phyloP scores from a whole-genome alignment of 2,113 vertebrate species.

The Rhombomys opimus region DNA sequence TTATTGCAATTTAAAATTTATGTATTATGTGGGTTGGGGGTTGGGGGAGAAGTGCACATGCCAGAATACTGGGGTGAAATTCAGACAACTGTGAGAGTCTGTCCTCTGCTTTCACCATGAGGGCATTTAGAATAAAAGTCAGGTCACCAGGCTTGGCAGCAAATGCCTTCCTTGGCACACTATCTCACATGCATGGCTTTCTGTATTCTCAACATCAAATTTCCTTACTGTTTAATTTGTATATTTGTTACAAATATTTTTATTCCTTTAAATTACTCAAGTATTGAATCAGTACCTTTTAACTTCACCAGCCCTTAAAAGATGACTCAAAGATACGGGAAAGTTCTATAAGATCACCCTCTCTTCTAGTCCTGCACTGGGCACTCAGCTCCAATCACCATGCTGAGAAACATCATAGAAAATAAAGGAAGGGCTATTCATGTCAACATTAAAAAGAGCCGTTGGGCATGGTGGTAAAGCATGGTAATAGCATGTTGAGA shows the following conservation, averaged over 20 bases:
- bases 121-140: background rate
- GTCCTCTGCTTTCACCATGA: background rate
- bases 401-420: background rate
- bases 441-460: background rate
- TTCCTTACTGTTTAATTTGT: slow-evolving; percentile 1
- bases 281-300: background rate
- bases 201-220: background rate
- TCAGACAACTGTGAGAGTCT: background rate
- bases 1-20: background rate
- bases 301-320: background rate
- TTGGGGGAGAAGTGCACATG: background rate
- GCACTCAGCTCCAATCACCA: background rate
- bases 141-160: background rate
- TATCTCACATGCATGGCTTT: too few relatives aligned
- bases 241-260: background rate
- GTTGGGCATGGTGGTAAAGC: background rate
- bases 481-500: background rate
- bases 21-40: background rate
- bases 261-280: background rate
- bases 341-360: background rate
- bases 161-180: background rate
- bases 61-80: background rate
- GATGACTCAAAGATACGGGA: background rate
- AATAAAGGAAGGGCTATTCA: background rate
- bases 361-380: background rate